A percentile compares a stretch with the other conserved stretches of the same genome.
These are phyloP conservation scores for Lucinisca nassula DNA, from an alignment of 2,888 invertebrate species.

Conservation along the genomic window DNA sequence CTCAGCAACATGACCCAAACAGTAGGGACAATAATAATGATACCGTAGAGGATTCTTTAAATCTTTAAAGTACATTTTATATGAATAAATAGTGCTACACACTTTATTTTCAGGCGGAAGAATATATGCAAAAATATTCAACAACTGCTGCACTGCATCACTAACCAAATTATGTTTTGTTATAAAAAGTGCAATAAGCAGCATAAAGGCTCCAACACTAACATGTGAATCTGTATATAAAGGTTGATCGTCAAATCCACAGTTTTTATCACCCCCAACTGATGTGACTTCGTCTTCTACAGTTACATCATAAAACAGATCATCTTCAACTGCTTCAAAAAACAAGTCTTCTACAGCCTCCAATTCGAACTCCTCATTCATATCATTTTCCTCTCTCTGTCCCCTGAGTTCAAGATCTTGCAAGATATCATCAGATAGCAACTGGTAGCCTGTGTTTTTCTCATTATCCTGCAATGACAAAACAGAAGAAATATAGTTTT, in stretches of 20 bases:
- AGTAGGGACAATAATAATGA: too few relatives aligned
- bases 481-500: neutral
- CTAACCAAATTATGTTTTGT: constrained; percentile 50
- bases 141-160: too few relatives aligned
- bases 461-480: neutral
- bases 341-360: neutral
- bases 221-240: constrained; percentile 46
- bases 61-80: too few relatives aligned
- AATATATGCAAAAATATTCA: too few relatives aligned
- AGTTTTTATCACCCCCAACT: neutral
- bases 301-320: neutral
- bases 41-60: too few relatives aligned
- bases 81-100: too few relatives aligned
- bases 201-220: constrained; percentile 55
- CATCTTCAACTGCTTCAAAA: neutral
- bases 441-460: neutral
- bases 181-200: constrained; percentile 45
- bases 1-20: too few relatives aligned
- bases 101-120: too few relatives aligned
- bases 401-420: neutral
- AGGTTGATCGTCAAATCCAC: neutral
- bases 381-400: neutral
- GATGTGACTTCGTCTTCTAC: neutral
- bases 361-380: neutral
- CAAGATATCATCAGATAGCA: neutral